Percentiles rank a stretch among this genome's conserved stretches.
These are phyloP conservation scores for Megamerina dolium DNA, from an alignment of 2,888 invertebrate genomes.

Conservation along the genomic window DNA sequence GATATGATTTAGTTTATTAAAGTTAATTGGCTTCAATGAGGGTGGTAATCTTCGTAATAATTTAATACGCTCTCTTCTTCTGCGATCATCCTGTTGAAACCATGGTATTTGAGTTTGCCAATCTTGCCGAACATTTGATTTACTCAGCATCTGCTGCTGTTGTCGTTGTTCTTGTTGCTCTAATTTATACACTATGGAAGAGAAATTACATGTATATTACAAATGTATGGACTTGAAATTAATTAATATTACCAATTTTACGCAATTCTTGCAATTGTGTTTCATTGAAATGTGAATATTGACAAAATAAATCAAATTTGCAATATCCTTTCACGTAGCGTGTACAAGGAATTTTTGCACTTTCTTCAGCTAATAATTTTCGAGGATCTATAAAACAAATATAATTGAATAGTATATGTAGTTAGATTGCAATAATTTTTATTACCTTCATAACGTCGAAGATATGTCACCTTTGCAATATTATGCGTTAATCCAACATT, in stretches of 20 bases:
- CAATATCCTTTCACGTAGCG: conserved; percentile 35
- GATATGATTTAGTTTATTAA: conserved; percentile 18
- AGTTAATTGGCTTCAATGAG: conserved; percentile 26
- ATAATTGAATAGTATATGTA: too few relatives aligned
- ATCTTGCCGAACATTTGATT: too few relatives aligned
- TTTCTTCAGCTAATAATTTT: conserved; percentile 28
- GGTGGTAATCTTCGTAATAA: conserved; percentile 23
- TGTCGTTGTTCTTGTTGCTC: conserved; percentile 1
- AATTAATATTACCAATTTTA: conserved; percentile 28
- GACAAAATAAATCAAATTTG: conserved; percentile 40
- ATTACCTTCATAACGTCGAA: conserved; percentile 31
- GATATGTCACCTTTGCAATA: conserved; percentile 35
- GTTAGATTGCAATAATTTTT: neutral
- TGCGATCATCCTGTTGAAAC: conserved; percentile 6
- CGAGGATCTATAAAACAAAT: conserved; percentile 29
- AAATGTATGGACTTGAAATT: too few relatives aligned
- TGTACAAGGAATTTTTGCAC: conserved; percentile 29
- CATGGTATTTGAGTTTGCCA: conserved; percentile 8
- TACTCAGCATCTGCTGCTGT: too few relatives aligned
- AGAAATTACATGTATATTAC: too few relatives aligned
- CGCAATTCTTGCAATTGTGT: conserved; percentile 32
- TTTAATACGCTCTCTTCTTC: conserved; percentile 7
- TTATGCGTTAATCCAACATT: conserved; percentile 39
- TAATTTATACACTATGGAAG: too few relatives aligned
- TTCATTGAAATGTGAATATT: conserved; percentile 35